Base-by-base conservation (phyloP, 1,140 invertebrate species). In the Zaprionus africanus region DNA sequence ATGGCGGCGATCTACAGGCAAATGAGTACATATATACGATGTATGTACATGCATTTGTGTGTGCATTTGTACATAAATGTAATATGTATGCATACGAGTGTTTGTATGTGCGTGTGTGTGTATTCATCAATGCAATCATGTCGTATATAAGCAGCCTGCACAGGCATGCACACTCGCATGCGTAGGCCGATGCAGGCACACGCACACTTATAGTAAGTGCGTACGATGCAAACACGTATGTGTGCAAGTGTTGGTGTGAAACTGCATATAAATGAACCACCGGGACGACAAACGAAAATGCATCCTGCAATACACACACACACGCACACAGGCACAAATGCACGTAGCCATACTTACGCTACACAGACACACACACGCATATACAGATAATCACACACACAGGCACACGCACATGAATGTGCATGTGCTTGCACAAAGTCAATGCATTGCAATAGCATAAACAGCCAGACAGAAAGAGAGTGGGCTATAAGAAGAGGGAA, bases 201-300 rank as follows among this genome's bases (percentile, higher is more conserved):
- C 15, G 7, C 41, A 46, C 7, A 17, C n/a, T 46, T 41, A n/a
- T n/a, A 46, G 51, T 56, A 49, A 19, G 43, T 28, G 31, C 22
- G 17, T 28, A 46, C 13, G 28, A n/a, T 17, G 24, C 49, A 38
- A 51, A 60, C 36, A 77, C 60, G 36, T 43, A 19, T 56, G 24
- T 22, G 49, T 38, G 34, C 22, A 17, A 17, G 17, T 51, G 12
- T 46, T 26, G 26, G 13, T 51, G n/a, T 64, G 34, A 31, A 68
- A 77, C 38, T 69, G 43, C 70, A 79, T 41, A 79, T 75, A 66
- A 70, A 43, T 75, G 75, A 71, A 78, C 51, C 68, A 65, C 64
- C 77, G 67, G 76, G 68, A 70, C 67, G 72, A 76, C 71, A 74
- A 83, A 65, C 80, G 81, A 73, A 87, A 86, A 87, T 87, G 83